Conservation (phyloP, 1,140 invertebrate species). For the Drosophila micromelanica region DNA sequence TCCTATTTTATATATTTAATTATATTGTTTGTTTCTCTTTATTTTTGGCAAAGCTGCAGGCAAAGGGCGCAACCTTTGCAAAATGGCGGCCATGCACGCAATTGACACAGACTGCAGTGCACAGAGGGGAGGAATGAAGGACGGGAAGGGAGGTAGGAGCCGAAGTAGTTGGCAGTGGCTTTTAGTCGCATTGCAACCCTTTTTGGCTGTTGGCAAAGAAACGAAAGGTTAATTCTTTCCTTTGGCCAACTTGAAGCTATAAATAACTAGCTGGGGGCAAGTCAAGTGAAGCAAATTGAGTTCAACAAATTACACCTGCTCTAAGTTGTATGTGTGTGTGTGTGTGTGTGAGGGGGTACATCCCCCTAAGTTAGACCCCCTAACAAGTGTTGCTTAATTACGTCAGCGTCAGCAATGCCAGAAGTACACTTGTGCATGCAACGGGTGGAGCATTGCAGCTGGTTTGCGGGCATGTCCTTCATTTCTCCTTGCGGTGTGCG, state of each 20-base stretch:
- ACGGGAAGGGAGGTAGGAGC: too few relatives aligned
- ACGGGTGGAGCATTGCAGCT: conserved; percentile 5
- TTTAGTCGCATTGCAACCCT: conserved; percentile 21
- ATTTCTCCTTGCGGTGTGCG: conserved; percentile 54
- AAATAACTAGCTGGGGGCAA: conserved; percentile 59
- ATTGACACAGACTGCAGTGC: conserved; percentile 7
- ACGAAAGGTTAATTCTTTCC: conserved; percentile 52
- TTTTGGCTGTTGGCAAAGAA: conserved; percentile 20
- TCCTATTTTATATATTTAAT: conserved; percentile 11
- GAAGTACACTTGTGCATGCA: conserved; percentile 74
- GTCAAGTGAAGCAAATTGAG: conserved; percentile 72
- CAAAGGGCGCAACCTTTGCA: conserved; percentile 22
- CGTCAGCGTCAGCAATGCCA: conserved; percentile 66
- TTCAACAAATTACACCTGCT: conserved; percentile 81
- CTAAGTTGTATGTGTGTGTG: conserved; percentile 20
- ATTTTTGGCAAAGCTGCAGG: conserved; percentile 10
- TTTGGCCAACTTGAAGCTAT: conserved; percentile 54
- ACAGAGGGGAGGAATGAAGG: background rate
- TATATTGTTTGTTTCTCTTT: conserved; percentile 1
- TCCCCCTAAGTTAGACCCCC: background rate
- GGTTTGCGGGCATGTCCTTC: conserved; percentile 45
- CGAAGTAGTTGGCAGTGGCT: background rate
- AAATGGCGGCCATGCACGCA: conserved; percentile 59
- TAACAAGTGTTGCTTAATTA: conserved; percentile 81
- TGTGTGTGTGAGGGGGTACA: background rate